Evolutionary conservation across 2,888 invertebrate genomes (phyloP), one percentile per base, ranked within the genome.

Genomic region (Rotaria magnacalcarata): DNA sequence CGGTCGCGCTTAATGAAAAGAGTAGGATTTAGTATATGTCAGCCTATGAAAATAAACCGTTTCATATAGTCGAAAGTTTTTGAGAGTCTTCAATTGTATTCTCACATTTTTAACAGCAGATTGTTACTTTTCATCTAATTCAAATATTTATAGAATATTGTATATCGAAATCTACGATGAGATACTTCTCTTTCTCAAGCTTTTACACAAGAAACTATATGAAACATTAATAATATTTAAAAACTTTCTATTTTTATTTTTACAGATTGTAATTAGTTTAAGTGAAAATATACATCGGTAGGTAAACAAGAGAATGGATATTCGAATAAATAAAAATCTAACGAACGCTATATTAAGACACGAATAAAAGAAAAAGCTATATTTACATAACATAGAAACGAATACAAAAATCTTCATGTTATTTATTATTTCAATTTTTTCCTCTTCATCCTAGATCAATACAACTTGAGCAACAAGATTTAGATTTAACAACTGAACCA

Each of bases 401-500:
- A 56, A 52, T 16, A 52, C 52, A 14, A 52, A 47, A 52, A 52
- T 52, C 14, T 52, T 52, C 16, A 8, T 16, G 52, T 52, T 24
- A 24, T 56, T 56, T 56, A 21, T 24, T 56, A 21, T 7, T 56
- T 56, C 56, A 56, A 56, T 56, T 21, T 60, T 60, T 21, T 24
- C 10, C 10, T 58, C 16, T 24, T 34, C 2, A 10, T 67, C 5
- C 34, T 67, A 67, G 67, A 67, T 34, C 67, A 67, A 67, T 24
- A 67, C 67, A 34, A 34, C 34, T 67, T 67, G 67, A 67, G 67
- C 67, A 67, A 34, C 67, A 67, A 34, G 67, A 80, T 80, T 80
- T 80, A 47, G 80, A 80, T 47, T 80, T 80, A 47, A 80, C 80
- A 47, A 80, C 47, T 47, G 80, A 80, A 80, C 47, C 80, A 43